Evolutionary conservation across 2,113 vertebrate genomes (phyloP), one percentile per base, ranked within the genome.

Genomic region (Zosterops hypoxanthus): DNA sequence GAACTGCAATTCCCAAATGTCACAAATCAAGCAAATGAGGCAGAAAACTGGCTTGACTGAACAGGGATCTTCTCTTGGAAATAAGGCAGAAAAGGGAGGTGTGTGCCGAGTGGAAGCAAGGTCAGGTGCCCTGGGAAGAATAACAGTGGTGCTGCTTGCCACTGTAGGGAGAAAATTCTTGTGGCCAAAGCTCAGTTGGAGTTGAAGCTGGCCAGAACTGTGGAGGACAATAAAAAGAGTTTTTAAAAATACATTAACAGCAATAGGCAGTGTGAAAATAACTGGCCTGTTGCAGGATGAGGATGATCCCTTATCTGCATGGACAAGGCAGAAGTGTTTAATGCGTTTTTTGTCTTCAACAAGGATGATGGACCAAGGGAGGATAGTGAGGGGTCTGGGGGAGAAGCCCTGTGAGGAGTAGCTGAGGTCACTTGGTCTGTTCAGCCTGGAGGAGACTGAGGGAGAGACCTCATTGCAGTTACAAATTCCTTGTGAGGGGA

Each of bases 351-450:
- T 60, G 25, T 52, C 53, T 52, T 28, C 46, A 23, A 8, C 18
- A 33, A 36, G 46, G 39, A 7, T 69, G 26, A 28, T 1, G 7
- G 55, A 24, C 26, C 39, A 28, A 26, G 46, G 63, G 55, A 77
- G 39, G 26, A 26, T 68, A 53, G 33, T 44, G 72, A 68, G 36
- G 36, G 46, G 11, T 31, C 31, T 50, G 52, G 14, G 9, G 60
- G 31, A 15, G 34, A 50, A 57, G 20, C 42, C 3, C 0, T n/a
- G 1, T 29, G 24, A 66, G 34, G 12, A 20, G 25, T 2, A 20
- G 12, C 42, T 57, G 52, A 57, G 21, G 25, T 16, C 24, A 6
- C 34, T 29, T 34, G 42, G 5, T 49, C 42, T 7, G 4, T 34
- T 57, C 61, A 14, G 42, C 34, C 34, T 57, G 42, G 50, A n/a